Conservation (phyloP, 2,888 invertebrate genomes). For the Apotomis turbidana region DNA sequence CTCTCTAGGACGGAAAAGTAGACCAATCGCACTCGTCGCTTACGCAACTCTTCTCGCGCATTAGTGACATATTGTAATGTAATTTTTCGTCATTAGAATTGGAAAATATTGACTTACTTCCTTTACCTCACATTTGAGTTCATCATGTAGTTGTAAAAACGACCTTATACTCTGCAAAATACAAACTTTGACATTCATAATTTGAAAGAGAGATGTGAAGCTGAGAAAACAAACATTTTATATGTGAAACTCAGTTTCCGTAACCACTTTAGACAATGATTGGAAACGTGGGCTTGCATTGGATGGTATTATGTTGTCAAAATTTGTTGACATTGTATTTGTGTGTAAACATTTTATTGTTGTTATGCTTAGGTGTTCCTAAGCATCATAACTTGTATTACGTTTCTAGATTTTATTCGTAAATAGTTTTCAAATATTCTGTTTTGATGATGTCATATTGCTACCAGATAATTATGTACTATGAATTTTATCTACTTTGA, state of each 20-base stretch:
- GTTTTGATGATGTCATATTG: too few relatives aligned
- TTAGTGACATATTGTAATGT: slow-evolving; percentile 61
- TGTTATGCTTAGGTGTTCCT: too few relatives aligned
- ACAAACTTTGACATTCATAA: not conserved
- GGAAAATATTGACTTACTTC: slow-evolving; percentile 46
- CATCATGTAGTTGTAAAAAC: not conserved
- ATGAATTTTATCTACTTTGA: too few relatives aligned
- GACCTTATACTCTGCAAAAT: not conserved
- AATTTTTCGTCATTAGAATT: slow-evolving; percentile 36
- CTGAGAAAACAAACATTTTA: not conserved
- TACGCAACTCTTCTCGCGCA: slow-evolving; percentile 56
- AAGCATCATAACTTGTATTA: not conserved
- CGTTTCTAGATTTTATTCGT: too few relatives aligned
- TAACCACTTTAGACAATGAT: slow-evolving; percentile 39
- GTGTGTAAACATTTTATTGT: slow-evolving; percentile 6
- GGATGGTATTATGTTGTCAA: slow-evolving; percentile 8
- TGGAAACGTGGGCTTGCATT: slow-evolving; percentile 2
- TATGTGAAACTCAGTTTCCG: slow-evolving; percentile 40
- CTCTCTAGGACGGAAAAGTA: slow-evolving; percentile 55
- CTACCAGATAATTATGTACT: too few relatives aligned
- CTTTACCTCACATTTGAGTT: slow-evolving; percentile 40
- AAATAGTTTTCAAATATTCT: too few relatives aligned
- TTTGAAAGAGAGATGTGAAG: not conserved
- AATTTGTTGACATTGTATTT: not conserved
- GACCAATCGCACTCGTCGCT: slow-evolving; percentile 47